A percentile compares a stretch with the other conserved stretches of the same genome.
Conservation (phyloP, 1,140 invertebrate genomes). For the Drosophila erecta region DNA sequence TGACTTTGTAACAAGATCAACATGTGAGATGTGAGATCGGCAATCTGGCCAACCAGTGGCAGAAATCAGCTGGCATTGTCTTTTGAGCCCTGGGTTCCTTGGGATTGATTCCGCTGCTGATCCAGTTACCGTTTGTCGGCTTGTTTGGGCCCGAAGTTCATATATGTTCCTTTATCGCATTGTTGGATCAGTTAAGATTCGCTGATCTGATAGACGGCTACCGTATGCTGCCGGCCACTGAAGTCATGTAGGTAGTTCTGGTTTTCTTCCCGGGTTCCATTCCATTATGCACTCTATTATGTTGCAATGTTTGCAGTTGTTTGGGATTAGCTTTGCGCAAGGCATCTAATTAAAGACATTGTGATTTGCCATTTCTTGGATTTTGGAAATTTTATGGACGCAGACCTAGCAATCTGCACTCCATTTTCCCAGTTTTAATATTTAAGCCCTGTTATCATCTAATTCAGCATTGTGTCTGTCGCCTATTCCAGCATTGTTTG, state of each 20-base stretch:
- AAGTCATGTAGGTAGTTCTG: constrained; percentile 22
- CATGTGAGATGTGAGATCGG: constrained; percentile 64
- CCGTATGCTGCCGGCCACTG: constrained; percentile 16
- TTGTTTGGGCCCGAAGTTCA: constrained; percentile 71
- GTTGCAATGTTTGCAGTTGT: constrained; percentile 50
- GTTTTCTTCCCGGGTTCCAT: constrained; percentile 13
- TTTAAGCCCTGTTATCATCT: background rate
- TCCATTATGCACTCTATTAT: constrained; percentile 24
- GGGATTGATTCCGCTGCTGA: constrained; percentile 52
- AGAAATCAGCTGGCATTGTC: constrained; percentile 64
- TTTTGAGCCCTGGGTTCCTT: constrained; percentile 46
- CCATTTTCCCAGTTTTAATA: no score
- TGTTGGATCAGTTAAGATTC: constrained; percentile 71
- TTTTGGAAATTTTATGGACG: no score
- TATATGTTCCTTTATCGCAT: constrained; percentile 80
- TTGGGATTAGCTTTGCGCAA: constrained; percentile 35
- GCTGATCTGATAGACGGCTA: constrained; percentile 62
- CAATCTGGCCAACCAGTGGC: constrained; percentile 13
- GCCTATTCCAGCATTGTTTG: background rate
- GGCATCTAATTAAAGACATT: background rate
- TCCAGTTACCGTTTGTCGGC: constrained; percentile 64
- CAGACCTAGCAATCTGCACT: no score
- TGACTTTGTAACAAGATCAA: constrained; percentile 80
- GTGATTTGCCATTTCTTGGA: background rate
- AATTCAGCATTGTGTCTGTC: background rate